phyloP scores from a whole-genome alignment of 1,140 invertebrate species.

The Drosophila leontia region DNA sequence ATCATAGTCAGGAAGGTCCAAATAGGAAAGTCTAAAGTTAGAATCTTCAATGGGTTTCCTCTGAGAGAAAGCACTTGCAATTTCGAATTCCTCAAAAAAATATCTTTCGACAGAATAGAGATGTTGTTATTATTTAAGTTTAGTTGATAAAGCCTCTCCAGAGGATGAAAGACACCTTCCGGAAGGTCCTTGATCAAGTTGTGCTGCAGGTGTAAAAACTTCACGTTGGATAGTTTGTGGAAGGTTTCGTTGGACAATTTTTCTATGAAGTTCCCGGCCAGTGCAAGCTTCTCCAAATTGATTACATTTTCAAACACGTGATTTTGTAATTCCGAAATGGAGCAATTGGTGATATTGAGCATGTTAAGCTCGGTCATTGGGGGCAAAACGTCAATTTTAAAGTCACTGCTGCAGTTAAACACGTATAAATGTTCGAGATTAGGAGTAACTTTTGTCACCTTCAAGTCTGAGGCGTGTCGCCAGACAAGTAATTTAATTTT shows the following conservation, averaged over 20 bases:
- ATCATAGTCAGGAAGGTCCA: neutral
- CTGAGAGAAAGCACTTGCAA: neutral
- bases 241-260: neutral
- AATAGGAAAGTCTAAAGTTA: neutral
- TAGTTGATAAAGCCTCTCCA: neutral
- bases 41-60: neutral
- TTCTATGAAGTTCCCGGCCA: neutral
- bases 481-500: neutral
- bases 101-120: neutral
- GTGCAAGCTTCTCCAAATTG: neutral
- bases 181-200: neutral
- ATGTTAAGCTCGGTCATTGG: neutral
- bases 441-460: neutral
- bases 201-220: fast-evolving
- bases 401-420: neutral
- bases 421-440: neutral
- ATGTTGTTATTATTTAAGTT: neutral
- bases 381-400: neutral
- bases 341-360: neutral
- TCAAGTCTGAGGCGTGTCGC: neutral
- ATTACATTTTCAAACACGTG: neutral
- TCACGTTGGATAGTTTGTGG: neutral
- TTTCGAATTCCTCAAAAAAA: neutral
- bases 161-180: neutral
- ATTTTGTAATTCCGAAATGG: neutral